phyloP scores from a whole-genome alignment of 2,797 vertebrate species.

The Lateolabrax maculatus region DNA sequence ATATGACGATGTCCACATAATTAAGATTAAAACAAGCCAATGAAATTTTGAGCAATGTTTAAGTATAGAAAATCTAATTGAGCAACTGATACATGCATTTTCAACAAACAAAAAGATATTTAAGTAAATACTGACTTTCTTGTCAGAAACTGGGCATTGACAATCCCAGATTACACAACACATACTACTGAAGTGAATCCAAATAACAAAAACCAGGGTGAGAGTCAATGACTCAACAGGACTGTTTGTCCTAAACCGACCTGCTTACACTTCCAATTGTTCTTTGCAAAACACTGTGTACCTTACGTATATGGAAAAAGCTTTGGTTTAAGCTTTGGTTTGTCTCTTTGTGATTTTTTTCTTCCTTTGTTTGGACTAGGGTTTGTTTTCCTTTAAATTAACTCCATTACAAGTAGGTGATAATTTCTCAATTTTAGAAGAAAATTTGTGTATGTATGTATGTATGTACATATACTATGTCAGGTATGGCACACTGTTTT shows the following conservation, averaged over 20 bases:
- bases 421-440: neutral
- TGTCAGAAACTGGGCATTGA: constrained; percentile 22
- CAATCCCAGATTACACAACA: constrained; percentile 25
- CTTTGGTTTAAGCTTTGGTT: constrained; percentile 19
- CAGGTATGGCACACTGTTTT: too few relatives aligned
- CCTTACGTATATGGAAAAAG: constrained; percentile 29
- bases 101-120: constrained; percentile 5
- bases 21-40: neutral
- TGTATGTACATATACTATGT: too few relatives aligned
- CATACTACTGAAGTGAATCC: constrained; percentile 29
- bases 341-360: neutral
- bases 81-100: neutral
- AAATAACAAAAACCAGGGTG: constrained; percentile 45
- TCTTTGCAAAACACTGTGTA: constrained; percentile 40
- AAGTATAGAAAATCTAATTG: neutral
- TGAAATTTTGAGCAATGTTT: neutral
- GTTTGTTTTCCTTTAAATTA: neutral
- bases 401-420: constrained; percentile 17
- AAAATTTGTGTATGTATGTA: too few relatives aligned
- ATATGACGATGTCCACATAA: neutral
- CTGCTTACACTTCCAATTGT: constrained; percentile 58
- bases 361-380: constrained; percentile 5
- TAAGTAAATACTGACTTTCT: constrained; percentile 34
- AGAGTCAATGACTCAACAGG: constrained; percentile 47
- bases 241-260: constrained; percentile 54